Evolutionary conservation across 2,888 invertebrate genomes (phyloP).

Genomic region (Rhabditoides inermis): DNA sequence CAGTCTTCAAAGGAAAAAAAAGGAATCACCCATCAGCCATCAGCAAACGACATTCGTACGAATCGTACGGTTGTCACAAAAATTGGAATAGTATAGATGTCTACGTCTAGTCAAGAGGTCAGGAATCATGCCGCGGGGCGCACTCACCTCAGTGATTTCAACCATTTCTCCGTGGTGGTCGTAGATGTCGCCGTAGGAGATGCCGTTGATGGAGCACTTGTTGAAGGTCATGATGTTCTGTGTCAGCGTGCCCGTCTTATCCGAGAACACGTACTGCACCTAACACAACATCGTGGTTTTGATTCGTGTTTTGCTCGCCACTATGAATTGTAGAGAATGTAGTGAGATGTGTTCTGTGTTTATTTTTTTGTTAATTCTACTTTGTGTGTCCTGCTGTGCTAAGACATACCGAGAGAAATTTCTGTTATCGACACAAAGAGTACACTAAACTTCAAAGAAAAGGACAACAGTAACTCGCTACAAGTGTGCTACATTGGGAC

Average conservation of each 20-base stretch:
- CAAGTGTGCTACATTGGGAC: neutral
- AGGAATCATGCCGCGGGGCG: neutral
- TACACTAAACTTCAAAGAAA: neutral
- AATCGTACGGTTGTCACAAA: too few species aligned
- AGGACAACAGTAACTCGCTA: neutral
- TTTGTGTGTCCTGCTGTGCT: too few species aligned
- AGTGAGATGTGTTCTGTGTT: too few species aligned
- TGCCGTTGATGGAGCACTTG: slow-evolving; percentile 89
- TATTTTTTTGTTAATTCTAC: too few species aligned
- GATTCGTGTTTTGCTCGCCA: too few species aligned
- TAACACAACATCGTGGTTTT: slow-evolving; percentile 66
- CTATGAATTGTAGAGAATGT: too few species aligned
- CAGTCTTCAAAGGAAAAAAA: too few species aligned
- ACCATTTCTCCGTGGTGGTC: slow-evolving; percentile 41
- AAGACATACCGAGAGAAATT: too few species aligned
- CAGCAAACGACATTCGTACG: too few species aligned
- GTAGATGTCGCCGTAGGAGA: slow-evolving; percentile 75
- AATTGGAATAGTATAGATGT: neutral
- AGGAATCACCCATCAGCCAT: too few species aligned
- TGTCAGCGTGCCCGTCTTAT: slow-evolving; percentile 96
- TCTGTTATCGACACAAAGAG: neutral
- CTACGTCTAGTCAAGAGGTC: neutral
- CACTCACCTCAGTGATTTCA: slow-evolving; percentile 37
- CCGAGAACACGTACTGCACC: slow-evolving; percentile 97
- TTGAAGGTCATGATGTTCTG: slow-evolving; percentile 99